phyloP scores from a whole-genome alignment of 2,888 invertebrate genomes.

The Nomada fabriciana region DNA sequence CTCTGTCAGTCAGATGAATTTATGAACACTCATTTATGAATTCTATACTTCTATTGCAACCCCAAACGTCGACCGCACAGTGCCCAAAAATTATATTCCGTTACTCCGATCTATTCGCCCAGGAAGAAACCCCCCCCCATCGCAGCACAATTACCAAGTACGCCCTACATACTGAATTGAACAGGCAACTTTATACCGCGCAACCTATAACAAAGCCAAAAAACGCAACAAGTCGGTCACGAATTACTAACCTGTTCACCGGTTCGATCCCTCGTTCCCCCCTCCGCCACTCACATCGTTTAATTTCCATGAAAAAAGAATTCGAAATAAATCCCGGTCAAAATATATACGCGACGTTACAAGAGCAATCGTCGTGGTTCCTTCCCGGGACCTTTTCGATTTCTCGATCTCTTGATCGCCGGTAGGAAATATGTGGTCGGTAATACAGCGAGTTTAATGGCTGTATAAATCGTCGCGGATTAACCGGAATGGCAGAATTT shows the following conservation, averaged over 20 bases:
- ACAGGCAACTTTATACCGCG: too few species aligned
- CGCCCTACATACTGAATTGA: too few species aligned
- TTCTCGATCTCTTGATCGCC: constrained; percentile 20
- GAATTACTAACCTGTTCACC: background rate
- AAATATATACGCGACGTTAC: background rate
- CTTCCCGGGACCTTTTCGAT: background rate
- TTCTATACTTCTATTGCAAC: too few species aligned
- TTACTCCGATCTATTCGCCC: too few species aligned
- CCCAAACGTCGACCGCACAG: too few species aligned
- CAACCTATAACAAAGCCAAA: too few species aligned
- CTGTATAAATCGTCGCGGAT: constrained; percentile 71
- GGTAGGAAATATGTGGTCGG: constrained; percentile 48
- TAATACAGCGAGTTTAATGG: constrained; percentile 60
- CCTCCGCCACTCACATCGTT: background rate
- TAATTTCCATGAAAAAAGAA: constrained; percentile 8
- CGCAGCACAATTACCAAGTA: too few species aligned
- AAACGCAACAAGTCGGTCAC: background rate
- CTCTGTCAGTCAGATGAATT: too few species aligned
- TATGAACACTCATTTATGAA: too few species aligned
- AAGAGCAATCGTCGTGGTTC: constrained; percentile 1
- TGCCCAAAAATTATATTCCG: too few species aligned
- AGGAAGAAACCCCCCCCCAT: too few species aligned
- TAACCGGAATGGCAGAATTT: constrained; percentile 69
- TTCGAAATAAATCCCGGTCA: constrained; percentile 23
- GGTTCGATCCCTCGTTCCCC: too few species aligned